Base-by-base conservation (phyloP, 2,113 vertebrate genomes). In the Phocoena phocoena region DNA sequence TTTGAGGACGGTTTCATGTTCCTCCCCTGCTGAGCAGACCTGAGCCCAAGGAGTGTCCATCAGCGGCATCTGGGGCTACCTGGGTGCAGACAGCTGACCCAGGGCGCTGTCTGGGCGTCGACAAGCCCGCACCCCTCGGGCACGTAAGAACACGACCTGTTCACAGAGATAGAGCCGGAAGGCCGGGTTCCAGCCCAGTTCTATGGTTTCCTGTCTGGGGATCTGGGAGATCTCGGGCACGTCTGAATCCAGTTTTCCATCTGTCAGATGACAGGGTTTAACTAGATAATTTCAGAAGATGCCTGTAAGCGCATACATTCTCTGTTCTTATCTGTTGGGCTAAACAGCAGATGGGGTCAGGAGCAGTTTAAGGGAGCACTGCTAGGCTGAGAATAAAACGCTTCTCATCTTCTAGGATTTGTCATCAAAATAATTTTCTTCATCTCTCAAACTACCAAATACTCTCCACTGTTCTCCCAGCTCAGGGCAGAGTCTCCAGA, bases 11-110 rank as follows among this genome's bases (percentile, higher is more conserved):
- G 26, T 55, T 60, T 36, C 33, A 3, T 62, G 44, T 53, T 41
- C 81, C 5, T 0, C 28, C 26, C 96, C 77, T 0, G 8, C 77
- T 0, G 41, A 44, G 91, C 33, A 17, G 71, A 13, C 82, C 18
- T 1, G 1, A 90, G 47, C 0, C 77, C 36, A 25, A 33, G 15
- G 10, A 12, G 55, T 0, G 10, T 0, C 41, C 0, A 10, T 0
- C 41, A 18, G 8, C 11, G 33, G 33, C 4, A 41, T 13, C 31
- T 50, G 95, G 50, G 4, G 18, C 41, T 1, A 1, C 44, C 77
- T 0, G 17, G 50, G 71, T 77, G 0, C 5, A 20, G 1, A 41
- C 4, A 0, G 5, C 10, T 3, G 6, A 31, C 1, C 12, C 1
- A 20, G 71, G 79, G 38, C 2, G 25, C 47, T 14, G 5, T 5